These are phyloP conservation scores for Venustoraphidia nigricollis DNA, from an alignment of 2,888 invertebrate genomes.

Conservation along the genomic window DNA sequence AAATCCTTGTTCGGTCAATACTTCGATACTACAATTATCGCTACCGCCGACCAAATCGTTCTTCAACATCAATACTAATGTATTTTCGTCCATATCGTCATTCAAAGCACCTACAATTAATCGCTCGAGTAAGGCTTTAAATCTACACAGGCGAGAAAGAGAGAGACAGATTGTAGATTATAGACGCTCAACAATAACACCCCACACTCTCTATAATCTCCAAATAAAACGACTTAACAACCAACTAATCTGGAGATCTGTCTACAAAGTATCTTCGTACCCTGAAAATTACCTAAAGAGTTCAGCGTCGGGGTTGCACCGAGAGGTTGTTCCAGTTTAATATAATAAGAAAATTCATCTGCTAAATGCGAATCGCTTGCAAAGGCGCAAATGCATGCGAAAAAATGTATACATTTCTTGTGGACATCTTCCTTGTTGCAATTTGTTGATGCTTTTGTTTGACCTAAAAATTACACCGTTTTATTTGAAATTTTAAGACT, in stretches of 20 bases:
- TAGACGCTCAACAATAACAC: too few species aligned
- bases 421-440: too few species aligned
- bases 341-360: conserved; percentile 44
- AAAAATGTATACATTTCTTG: conserved; percentile 49
- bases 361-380: conserved; percentile 43
- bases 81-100: conserved; percentile 7
- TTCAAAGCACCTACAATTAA: neutral
- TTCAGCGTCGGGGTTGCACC: conserved; percentile 3
- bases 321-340: conserved; percentile 30
- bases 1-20: conserved; percentile 8
- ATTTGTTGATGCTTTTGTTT: too few species aligned
- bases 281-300: neutral
- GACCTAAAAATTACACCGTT: too few species aligned
- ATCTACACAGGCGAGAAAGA: too few species aligned
- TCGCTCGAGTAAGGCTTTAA: too few species aligned
- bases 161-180: too few species aligned
- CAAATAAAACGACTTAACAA: too few species aligned
- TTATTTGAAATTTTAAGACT: neutral
- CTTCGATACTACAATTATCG: conserved; percentile 10
- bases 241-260: too few species aligned
- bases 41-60: conserved; percentile 7
- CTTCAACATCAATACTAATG: conserved; percentile 9
- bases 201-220: too few species aligned
- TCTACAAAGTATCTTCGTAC: too few species aligned
- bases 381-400: conserved; percentile 54